phyloP scores from a whole-genome alignment of 2,797 vertebrate genomes.

The Pangasius sanitwongsei region DNA sequence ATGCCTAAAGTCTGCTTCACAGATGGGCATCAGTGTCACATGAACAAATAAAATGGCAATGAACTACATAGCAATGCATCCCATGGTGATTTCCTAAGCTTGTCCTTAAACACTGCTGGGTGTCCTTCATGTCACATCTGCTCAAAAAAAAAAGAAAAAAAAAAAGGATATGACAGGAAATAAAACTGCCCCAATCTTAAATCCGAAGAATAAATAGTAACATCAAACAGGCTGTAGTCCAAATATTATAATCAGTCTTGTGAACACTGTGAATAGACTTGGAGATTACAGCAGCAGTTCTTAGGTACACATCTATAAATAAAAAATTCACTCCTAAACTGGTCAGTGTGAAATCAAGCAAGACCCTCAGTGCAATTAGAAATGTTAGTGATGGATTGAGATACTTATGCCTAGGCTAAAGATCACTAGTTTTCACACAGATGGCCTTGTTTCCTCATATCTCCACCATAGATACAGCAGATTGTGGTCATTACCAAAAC shows the following conservation, averaged over 20 bases:
- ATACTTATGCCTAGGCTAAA: not conserved
- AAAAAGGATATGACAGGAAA: not conserved
- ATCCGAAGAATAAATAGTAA: not conserved
- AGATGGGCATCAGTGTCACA: conserved; percentile 37
- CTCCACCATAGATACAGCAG: not conserved
- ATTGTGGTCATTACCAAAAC: not conserved
- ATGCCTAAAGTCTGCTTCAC: conserved; percentile 27
- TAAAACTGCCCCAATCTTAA: not conserved
- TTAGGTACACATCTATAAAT: not conserved
- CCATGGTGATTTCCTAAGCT: not conserved
- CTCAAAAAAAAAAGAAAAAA: not conserved
- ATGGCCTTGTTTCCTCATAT: not conserved
- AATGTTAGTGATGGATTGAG: not conserved
- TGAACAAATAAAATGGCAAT: conserved; percentile 27
- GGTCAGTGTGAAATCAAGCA: not conserved
- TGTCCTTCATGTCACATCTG: conserved; percentile 2
- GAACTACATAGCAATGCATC: conserved; percentile 11
- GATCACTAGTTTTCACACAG: not conserved
- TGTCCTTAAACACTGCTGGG: not conserved
- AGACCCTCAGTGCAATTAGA: not conserved
- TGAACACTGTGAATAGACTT: not conserved
- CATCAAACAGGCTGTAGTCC: not conserved
- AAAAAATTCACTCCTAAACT: not conserved
- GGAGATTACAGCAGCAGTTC: not conserved
- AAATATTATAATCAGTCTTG: not conserved